Evolutionary conservation across 2,797 vertebrate species (phyloP), one percentile per base, ranked within the genome.

Genomic region (Chelon auratus): DNA sequence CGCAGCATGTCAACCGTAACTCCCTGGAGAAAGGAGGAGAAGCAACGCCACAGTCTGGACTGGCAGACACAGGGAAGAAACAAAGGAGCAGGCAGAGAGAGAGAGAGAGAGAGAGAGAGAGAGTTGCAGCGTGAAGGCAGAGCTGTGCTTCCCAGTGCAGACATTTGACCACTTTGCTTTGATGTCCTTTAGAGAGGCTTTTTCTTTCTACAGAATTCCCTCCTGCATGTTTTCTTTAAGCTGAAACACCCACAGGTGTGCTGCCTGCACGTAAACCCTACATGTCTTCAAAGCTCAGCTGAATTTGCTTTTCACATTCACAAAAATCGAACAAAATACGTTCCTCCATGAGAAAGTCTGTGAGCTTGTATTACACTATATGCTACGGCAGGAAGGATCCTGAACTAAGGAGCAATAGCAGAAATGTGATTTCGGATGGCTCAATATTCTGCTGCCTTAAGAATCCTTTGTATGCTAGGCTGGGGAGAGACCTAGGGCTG

Each of bases 121-220:
- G 30, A 40, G 18, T n/a, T n/a, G n/a, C n/a, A n/a, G n/a, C n/a
- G n/a, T n/a, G 75, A 55, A 57, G 61, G 51, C 20, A 68, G 72
- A 75, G 63, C 74, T 62, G 47, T 18, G 68, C 68, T 84, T 80
- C 77, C 68, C 60, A 54, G 61, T 18, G 9, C 37, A 85, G 77
- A 85, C 78, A 77, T 89, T 84, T 90, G 87, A 89, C 80, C 84
- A 75, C 39, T 71, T 54, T 55, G 24, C 84, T 90, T 90, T 91
- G 81, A 88, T 89, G 85, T 80, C 72, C 42, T 79, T 66, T 43
- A 71, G 84, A 77, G 67, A 76, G 76, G 43, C 47, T 69, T 72
- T 81, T 65, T 72, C 62, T 62, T 65, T 71, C 67, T 68, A 63
- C 62, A 82, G 74, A 78, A 68, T 75, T 75, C 80, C 83, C 79